Evolutionary conservation across 1,140 invertebrate genomes (phyloP), one percentile per base, ranked within the genome.

Genomic region (Bombus picipes): DNA sequence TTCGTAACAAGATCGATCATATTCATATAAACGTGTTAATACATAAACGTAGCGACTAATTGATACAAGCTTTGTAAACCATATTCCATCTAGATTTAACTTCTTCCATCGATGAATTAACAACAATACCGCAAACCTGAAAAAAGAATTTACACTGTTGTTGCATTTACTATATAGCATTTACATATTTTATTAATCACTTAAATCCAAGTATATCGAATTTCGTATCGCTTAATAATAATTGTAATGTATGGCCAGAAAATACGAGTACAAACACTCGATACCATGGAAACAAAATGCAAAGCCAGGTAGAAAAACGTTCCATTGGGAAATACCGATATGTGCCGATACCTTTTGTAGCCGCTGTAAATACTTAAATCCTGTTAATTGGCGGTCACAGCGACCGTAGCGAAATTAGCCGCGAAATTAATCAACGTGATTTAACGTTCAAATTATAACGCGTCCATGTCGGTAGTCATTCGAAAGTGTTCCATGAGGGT

Each of bases 401-500:
- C 25, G 37, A 10, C 32, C 34, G 47, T 37, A 12, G n/a, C 25
- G 34, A 62, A 78, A 41, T 79, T 79, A 22, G 8, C 37, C 37
- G 25, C 6, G 39, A 73, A 73, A 59, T 74, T 59, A 81, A 81
- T 81, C 37, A 75, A n/a, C 57, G 53, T 34, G 68, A 81, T 62
- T 75, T 66, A 66, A 32, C 39, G 81, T 68, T 57, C 6, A 34
- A 77, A 77, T 77, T 53, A 68, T 53, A 70, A 77, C 32, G 37
- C 43, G 43, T 1, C 18, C 25, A n/a, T n/a, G 32, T 83, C 34
- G 65, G 12, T 41, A 83, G 47, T 57, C 41, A 47, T 68, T 68
- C 43, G 65, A 83, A 57, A 81, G 41, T 74, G 47, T 79, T 79
- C n/a, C 53, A 68, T 18, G 68, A 43, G 74, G 83, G 75, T 89